Evolutionary conservation across 2,888 invertebrate species (phyloP).

Genomic region (Chrysolina americana): DNA sequence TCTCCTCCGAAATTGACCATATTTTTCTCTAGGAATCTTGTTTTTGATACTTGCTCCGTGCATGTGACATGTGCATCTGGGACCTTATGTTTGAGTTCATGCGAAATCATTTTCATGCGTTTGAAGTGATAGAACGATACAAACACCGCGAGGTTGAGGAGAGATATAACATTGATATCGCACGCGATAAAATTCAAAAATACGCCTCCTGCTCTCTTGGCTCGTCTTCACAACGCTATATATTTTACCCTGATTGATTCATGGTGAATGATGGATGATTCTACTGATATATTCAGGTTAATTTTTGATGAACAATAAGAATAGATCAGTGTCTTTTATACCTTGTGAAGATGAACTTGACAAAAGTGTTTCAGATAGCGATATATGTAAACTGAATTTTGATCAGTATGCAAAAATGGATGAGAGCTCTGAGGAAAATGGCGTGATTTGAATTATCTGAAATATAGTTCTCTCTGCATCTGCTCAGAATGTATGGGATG

Average conservation of each 20-base stretch:
- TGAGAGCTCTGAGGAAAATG: slow-evolving; percentile 54
- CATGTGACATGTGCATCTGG: too few species aligned
- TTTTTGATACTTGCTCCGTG: too few species aligned
- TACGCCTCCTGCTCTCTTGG: slow-evolving; percentile 60
- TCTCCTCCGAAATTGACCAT: too few species aligned
- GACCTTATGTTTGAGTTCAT: too few species aligned
- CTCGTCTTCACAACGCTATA: slow-evolving; percentile 59
- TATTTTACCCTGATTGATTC: slow-evolving; percentile 63
- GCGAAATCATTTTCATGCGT: too few species aligned
- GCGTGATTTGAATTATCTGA: slow-evolving; percentile 61
- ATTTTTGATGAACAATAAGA: slow-evolving; percentile 60
- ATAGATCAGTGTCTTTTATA: slow-evolving; percentile 28
- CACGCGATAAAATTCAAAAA: too few species aligned
- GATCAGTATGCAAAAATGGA: slow-evolving; percentile 52
- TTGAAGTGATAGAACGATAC: too few species aligned
- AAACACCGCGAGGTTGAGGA: too few species aligned
- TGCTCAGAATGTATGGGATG: slow-evolving; percentile 62
- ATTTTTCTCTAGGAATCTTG: too few species aligned
- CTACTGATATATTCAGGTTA: slow-evolving; percentile 62
- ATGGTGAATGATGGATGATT: slow-evolving; percentile 65
- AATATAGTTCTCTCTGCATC: slow-evolving; percentile 62
- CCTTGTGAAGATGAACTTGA: slow-evolving; percentile 14
- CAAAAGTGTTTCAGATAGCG: slow-evolving; percentile 33
- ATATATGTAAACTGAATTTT: slow-evolving; percentile 49
- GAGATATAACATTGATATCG: too few species aligned